Conservation (phyloP, 2,113 vertebrate species). For the Datnioides undecimradiatus region DNA sequence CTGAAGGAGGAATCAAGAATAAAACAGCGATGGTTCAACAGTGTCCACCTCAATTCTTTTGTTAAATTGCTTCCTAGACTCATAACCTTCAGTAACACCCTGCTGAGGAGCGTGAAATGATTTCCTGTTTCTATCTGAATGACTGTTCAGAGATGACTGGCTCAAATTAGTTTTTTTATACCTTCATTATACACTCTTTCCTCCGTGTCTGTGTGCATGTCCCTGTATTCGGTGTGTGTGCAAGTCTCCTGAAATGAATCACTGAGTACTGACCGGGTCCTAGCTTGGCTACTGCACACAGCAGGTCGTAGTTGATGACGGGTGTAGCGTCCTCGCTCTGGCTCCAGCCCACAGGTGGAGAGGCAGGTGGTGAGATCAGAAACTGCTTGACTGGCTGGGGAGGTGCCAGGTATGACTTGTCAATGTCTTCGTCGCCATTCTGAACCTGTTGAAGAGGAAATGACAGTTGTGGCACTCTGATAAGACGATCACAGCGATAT, state of each 20-base stretch:
- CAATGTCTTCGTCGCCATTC: constrained; percentile 87
- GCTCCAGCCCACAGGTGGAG: constrained; percentile 96
- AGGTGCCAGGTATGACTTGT: constrained; percentile 93
- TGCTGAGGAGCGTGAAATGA: constrained; percentile 30
- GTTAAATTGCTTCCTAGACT: constrained; percentile 21
- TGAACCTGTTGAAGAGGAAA: constrained; percentile 84
- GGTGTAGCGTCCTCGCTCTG: constrained; percentile 95
- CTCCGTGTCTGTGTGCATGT: not conserved
- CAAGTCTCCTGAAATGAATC: not conserved
- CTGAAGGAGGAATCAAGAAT: constrained; percentile 18
- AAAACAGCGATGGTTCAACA: constrained; percentile 6
- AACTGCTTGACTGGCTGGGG: constrained; percentile 95
- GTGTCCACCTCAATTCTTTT: not conserved
- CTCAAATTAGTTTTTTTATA: constrained; percentile 18
- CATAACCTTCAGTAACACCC: not conserved
- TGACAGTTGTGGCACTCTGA: not conserved
- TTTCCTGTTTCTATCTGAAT: constrained; percentile 33
- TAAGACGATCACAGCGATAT: not conserved
- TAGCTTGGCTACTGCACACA: constrained; percentile 96
- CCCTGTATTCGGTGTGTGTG: not conserved
- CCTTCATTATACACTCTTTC: not conserved
- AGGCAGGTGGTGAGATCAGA: constrained; percentile 96
- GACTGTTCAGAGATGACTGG: constrained; percentile 1
- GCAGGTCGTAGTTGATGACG: constrained; percentile 95
- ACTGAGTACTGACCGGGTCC: constrained; percentile 89